A percentile compares a stretch with the other conserved stretches of the same genome.
phyloP scores from a whole-genome alignment of 2,888 invertebrate genomes.

The Cephus pulcher region DNA sequence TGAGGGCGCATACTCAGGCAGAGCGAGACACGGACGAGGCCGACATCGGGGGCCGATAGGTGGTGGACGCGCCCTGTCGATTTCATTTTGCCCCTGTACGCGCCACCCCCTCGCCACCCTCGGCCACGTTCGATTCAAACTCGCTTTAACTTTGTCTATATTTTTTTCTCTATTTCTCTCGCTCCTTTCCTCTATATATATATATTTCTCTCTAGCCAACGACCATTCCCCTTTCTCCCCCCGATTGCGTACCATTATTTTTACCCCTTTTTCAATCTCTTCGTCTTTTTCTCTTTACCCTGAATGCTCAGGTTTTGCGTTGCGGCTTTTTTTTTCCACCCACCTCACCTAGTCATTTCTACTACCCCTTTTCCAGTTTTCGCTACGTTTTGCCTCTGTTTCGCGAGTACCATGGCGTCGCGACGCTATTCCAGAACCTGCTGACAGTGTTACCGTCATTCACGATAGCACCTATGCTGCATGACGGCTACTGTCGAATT shows the following conservation, averaged over 20 bases:
- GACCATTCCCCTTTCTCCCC: neutral
- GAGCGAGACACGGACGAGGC: neutral
- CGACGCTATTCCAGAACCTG: neutral
- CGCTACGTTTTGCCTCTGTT: slow-evolving; percentile 24
- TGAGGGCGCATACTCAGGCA: neutral
- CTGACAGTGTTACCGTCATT: neutral
- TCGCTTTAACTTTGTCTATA: slow-evolving; percentile 4
- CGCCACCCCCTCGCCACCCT: slow-evolving; percentile 17
- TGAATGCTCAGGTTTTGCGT: slow-evolving; percentile 44
- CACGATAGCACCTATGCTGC: neutral
- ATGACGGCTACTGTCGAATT: neutral
- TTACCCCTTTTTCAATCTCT: slow-evolving; percentile 11
- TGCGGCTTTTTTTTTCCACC: slow-evolving; percentile 39
- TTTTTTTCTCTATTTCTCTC: no score
- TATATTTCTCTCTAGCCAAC: neutral
- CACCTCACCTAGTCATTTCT: slow-evolving; percentile 29
- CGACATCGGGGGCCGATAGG: slow-evolving; percentile 57
- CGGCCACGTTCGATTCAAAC: slow-evolving; percentile 3
- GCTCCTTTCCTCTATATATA: neutral
- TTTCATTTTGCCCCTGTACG: slow-evolving; percentile 51
- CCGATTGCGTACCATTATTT: slow-evolving; percentile 8
- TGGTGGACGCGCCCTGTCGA: slow-evolving; percentile 60
- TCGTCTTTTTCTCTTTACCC: slow-evolving; percentile 24
- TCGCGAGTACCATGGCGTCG: neutral
- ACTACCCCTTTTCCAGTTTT: slow-evolving; percentile 36